These are phyloP conservation scores for Mormyrus iriodes DNA, from an alignment of 2,113 vertebrate genomes.

Conservation along the genomic window DNA sequence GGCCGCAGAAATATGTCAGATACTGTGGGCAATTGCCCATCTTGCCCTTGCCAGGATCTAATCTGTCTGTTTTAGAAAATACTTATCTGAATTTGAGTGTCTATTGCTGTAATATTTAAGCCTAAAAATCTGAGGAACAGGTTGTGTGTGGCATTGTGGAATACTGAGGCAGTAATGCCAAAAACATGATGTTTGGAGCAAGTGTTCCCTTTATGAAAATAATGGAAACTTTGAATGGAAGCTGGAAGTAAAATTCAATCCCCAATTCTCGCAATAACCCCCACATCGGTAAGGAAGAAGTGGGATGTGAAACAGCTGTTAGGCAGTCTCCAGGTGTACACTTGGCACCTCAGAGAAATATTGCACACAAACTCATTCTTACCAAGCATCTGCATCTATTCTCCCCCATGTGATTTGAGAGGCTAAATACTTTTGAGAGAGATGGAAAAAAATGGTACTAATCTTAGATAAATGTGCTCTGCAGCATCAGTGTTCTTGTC, in stretches of 20 bases:
- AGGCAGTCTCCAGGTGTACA: background rate
- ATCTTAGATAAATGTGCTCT: background rate
- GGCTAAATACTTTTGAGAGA: background rate
- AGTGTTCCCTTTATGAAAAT: background rate
- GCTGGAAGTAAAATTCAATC: constrained; percentile 4
- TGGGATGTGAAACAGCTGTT: constrained; percentile 4
- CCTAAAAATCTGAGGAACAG: constrained; percentile 3
- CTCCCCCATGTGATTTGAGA: background rate
- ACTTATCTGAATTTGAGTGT: background rate
- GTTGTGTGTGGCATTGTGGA: background rate
- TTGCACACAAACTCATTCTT: background rate
- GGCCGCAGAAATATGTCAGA: background rate
- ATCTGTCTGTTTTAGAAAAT: background rate
- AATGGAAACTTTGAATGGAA: background rate
- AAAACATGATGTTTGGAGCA: constrained; percentile 2
- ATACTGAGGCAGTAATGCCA: background rate
- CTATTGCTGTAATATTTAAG: background rate
- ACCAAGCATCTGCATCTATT: background rate
- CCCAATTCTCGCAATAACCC: background rate
- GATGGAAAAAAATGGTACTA: background rate
- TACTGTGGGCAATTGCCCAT: background rate
- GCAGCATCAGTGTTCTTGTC: background rate
- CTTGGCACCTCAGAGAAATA: constrained; percentile 17
- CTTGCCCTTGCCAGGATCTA: background rate
- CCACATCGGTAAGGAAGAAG: background rate